Evolutionary conservation across 92 coral and sea anemone genomes (phyloP), one percentile per base, ranked within the genome.

Genomic region (Anthopleura xanthogrammica): DNA sequence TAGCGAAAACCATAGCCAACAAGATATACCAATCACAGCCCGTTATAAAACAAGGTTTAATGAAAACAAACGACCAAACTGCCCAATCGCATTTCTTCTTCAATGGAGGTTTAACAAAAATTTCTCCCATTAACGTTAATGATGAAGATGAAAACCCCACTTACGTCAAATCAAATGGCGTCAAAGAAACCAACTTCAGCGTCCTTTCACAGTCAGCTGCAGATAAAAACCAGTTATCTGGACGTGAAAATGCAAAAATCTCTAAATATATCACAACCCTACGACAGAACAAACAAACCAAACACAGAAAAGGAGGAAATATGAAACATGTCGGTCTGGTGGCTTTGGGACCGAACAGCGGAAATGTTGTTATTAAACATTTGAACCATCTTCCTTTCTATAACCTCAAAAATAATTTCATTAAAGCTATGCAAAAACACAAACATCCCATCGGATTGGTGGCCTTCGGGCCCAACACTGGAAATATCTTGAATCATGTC

Each of bases 1-100:
- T 79, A 13, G 4, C 55, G 41, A 64, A 64, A 5, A 64, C 72
- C 13, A 8, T 10, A 1, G 40, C 42, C 11, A 12, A 68, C 16
- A 3, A 62, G 11, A 60, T 76, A 41, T 76, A 46, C 83, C 83
- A 62, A 62, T 80, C 83, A 80, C 83, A 65, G 22, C 13, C 20
- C 83, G 4, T 50, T 11, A 16, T 64, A 60, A 80, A 64, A 41
- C 75, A 29, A 64, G 58, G 75, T 80, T 80, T 43, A 64, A 58
- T 23, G 39, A 43, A 46, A 50, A 80, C 7, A 68, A 14, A 54
- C 74, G 6, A 29, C 41, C 23, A 41, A 41, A 19, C 83, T 62
- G 83, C n/a, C 83, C 83, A 62, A 62, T 80, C 83, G 56, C 83
- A 64, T 20, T 10, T 19, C 83, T 16, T 50, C 9, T 41, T 64